Evolutionary conservation across 2,113 vertebrate genomes (phyloP).

Genomic region (Setophaga kirtlandii): DNA sequence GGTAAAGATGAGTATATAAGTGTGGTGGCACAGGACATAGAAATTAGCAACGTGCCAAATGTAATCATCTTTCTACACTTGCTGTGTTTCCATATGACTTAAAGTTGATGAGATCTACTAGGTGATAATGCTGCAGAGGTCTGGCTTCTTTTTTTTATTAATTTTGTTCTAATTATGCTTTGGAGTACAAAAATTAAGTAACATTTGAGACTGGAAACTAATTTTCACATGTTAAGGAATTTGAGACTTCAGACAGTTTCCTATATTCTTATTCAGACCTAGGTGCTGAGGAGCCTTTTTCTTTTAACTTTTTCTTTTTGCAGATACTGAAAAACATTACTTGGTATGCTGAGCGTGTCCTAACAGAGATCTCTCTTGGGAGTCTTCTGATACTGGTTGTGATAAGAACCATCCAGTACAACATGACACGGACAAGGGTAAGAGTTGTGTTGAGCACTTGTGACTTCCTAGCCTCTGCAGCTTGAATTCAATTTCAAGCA

Average conservation of each 20-base stretch:
- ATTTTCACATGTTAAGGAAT: background rate
- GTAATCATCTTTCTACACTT: background rate
- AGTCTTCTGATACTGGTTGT: constrained; percentile 96
- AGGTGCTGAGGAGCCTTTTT: background rate
- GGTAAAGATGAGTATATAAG: background rate
- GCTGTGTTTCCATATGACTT: background rate
- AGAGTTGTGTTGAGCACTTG: background rate
- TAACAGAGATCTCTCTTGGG: constrained; percentile 97
- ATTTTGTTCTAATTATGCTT: background rate
- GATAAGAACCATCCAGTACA: constrained; percentile 98
- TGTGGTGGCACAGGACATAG: background rate
- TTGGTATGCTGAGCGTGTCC: constrained; percentile 94
- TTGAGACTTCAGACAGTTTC: background rate
- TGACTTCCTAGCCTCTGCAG: background rate
- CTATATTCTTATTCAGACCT: background rate
- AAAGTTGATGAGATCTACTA: background rate
- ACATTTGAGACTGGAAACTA: background rate
- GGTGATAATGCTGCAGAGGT: background rate
- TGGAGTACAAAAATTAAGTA: background rate
- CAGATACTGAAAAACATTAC: constrained; percentile 93
- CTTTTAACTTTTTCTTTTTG: background rate
- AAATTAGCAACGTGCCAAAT: background rate
- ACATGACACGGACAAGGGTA: constrained; percentile 99
- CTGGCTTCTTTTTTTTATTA: background rate
- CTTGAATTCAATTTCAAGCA: background rate